Evolutionary conservation across 2,797 vertebrate genomes (phyloP), one percentile per base, ranked within the genome.

Genomic region (Labroides dimidiatus): DNA sequence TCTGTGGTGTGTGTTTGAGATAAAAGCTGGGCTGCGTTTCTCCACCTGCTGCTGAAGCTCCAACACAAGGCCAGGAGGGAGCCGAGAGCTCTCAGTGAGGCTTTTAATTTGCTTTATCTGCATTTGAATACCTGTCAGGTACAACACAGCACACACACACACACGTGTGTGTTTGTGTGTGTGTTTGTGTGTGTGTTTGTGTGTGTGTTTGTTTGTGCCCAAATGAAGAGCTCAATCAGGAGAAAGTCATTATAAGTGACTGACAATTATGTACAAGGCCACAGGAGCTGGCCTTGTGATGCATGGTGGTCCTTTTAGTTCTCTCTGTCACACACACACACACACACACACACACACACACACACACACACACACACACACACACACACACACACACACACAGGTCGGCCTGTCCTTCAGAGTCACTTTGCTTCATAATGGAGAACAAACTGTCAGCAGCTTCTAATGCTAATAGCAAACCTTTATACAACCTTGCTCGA

Each of bases 371-470:
- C 72, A 64, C 59, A 52, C 68, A 69, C 42, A 57, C 69, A 61
- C 57, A 41, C 50, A 39, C 36, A 50, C 57, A 44, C 64, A 41
- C 64, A 27, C 62, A 41, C 36, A 50, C 71, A 52, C 50, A 3
- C 42, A 24, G 30, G 52, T 43, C 8, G 52, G 52, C 37, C 58
- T 69, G 82, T 80, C 82, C 80, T 88, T 88, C 82, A 82, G 58
- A 84, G 69, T 84, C 80, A 80, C 84, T 86, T 76, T 78, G 64
- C 72, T 65, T 51, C 51, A 77, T 75, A 76, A 83, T 65, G 59
- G 64, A 62, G 59, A 62, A 16, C 27, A 10, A 37, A 42, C 62
- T 52, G 52, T 52, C 61, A 58, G 58, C 58, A 48, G 60, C 60
- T 57, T 33, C 37, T 63, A 5, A 56, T 62, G 67, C 57, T 69